phyloP scores from a whole-genome alignment of 2,113 vertebrate genomes.

The Xerus inauris region DNA sequence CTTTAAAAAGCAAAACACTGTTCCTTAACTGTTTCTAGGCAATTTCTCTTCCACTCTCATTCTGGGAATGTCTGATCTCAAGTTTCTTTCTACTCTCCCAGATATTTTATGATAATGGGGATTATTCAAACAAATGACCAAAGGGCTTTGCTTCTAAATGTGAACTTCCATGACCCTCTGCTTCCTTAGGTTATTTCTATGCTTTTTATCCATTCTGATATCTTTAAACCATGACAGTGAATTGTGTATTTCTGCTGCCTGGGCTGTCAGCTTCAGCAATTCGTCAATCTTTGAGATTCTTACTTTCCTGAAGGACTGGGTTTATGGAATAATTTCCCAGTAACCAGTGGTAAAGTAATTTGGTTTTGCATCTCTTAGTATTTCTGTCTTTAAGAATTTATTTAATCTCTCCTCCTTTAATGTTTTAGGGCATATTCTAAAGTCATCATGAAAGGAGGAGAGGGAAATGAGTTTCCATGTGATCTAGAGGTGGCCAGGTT shows the following conservation, averaged over 20 bases:
- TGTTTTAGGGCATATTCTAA: not conserved
- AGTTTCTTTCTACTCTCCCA: not conserved
- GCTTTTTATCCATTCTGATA: not conserved
- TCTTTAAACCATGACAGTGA: not conserved
- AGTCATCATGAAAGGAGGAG: not conserved
- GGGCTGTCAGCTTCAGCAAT: not conserved
- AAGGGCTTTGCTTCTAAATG: not conserved
- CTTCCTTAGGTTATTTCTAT: not conserved
- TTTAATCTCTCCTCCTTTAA: not conserved
- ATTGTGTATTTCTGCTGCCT: not conserved
- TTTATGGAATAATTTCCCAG: not conserved
- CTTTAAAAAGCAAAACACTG: not conserved
- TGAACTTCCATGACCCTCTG: not conserved
- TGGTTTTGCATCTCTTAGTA: slow-evolving; percentile 28
- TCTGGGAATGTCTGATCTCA: not conserved
- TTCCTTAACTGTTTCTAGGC: not conserved
- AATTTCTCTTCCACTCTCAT: not conserved
- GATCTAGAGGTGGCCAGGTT: not conserved
- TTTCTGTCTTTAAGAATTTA: not conserved
- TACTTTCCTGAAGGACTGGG: not conserved
- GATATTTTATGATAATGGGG: not conserved
- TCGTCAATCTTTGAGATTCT: not conserved
- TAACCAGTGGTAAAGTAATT: not conserved
- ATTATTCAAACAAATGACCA: not conserved
- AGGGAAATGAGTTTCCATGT: not conserved